Percentiles rank a stretch among this genome's conserved stretches.
Conservation (phyloP, 2,113 vertebrate genomes). For the Grammomys dolichurus region DNA sequence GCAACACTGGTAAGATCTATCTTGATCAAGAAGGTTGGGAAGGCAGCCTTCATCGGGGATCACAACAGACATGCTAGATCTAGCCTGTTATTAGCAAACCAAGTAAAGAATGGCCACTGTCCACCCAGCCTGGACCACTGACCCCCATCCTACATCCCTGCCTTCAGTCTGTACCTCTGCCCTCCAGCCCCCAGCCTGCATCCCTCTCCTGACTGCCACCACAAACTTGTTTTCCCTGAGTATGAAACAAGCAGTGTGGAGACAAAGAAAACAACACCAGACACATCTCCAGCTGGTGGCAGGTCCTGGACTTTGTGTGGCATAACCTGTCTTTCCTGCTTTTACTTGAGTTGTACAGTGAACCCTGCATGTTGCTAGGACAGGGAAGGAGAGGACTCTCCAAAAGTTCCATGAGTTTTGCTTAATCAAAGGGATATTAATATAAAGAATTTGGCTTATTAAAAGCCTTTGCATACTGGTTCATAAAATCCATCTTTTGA, state of each 20-base stretch:
- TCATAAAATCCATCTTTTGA: not conserved
- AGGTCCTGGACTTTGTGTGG: not conserved
- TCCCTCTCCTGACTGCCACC: not conserved
- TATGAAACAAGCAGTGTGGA: not conserved
- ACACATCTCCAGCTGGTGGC: not conserved
- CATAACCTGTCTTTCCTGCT: not conserved
- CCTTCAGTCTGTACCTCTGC: not conserved
- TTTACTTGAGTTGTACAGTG: not conserved
- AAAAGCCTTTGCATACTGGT: not conserved
- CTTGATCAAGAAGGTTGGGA: not conserved
- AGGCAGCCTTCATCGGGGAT: not conserved
- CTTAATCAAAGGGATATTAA: not conserved
- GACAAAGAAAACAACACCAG: not conserved
- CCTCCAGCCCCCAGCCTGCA: not conserved
- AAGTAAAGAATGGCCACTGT: not conserved
- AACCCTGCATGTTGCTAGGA: not conserved
- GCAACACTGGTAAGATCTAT: accelerated
- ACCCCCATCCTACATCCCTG: not conserved
- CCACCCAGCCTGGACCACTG: not conserved
- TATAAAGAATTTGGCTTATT: not conserved
- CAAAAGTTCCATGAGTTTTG: not conserved
- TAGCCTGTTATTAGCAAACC: not conserved
- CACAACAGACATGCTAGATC: accelerated
- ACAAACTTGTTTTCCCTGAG: not conserved
- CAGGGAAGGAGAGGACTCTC: not conserved